Conservation (phyloP, 2,797 vertebrate genomes). For the Spinibarbus caldwelli region DNA sequence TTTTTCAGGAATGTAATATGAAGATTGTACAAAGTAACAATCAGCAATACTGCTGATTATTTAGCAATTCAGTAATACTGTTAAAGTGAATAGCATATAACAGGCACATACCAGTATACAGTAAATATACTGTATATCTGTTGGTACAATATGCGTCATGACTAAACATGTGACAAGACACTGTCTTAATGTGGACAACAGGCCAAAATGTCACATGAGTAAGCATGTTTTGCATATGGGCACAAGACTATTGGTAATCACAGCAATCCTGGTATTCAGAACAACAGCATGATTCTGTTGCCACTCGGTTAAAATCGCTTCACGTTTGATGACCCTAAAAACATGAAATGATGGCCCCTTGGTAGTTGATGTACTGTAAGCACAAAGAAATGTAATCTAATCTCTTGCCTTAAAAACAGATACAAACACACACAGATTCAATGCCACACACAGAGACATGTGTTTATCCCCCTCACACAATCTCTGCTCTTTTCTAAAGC, state of each 20-base stretch:
- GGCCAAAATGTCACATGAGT: not conserved
- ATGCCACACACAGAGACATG: not conserved
- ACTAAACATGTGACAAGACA: not conserved
- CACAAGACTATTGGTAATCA: not conserved
- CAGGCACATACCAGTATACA: not conserved
- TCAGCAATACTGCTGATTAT: no score
- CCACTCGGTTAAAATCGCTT: not conserved
- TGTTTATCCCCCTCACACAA: conserved; percentile 20
- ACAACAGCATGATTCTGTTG: not conserved
- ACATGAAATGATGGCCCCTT: not conserved
- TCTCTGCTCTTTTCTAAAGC: conserved; percentile 10
- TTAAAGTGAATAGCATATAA: not conserved
- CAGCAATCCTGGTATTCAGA: not conserved
- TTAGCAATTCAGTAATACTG: not conserved
- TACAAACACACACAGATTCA: conserved; percentile 25
- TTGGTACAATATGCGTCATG: no score
- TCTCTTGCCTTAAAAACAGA: not conserved
- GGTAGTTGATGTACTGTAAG: not conserved
- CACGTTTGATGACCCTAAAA: not conserved
- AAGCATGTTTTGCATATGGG: not conserved
- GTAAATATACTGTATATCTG: not conserved
- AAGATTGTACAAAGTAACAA: no score
- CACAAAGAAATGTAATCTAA: conserved; percentile 30
- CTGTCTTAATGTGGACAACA: not conserved
- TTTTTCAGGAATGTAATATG: no score